A percentile compares a stretch with the other conserved stretches of the same genome.
phyloP scores from a whole-genome alignment of 2,888 invertebrate genomes.

The Trachelus troglodyta region DNA sequence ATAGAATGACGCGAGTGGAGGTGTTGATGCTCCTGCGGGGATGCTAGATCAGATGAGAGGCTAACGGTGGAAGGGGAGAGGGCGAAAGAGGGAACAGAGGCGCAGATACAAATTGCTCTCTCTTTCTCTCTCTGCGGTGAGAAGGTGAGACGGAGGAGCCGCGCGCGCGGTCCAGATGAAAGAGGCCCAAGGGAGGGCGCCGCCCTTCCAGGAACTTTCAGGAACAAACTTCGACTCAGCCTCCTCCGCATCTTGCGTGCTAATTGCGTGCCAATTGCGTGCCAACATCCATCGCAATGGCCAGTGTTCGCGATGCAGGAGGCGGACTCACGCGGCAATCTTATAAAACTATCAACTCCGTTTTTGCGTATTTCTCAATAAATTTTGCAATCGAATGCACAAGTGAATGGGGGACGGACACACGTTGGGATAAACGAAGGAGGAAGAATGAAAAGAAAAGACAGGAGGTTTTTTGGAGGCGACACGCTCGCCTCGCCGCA shows the following conservation, averaged over 20 bases:
- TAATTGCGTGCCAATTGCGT: too few species aligned
- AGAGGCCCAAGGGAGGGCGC: constrained; percentile 61
- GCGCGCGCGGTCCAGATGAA: constrained; percentile 56
- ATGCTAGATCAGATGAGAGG: too few species aligned
- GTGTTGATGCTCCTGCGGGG: too few species aligned
- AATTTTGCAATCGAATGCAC: too few species aligned
- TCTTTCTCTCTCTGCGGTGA: constrained; percentile 22
- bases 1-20: too few species aligned
- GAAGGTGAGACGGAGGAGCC: constrained; percentile 27
- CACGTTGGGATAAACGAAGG: constrained; percentile 34
- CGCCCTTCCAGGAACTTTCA: constrained; percentile 63
- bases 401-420: constrained; percentile 12
- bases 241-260: neutral
- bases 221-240: constrained; percentile 39
- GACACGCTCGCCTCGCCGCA: constrained; percentile 33
- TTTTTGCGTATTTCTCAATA: too few species aligned
- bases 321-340: too few species aligned
- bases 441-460: constrained; percentile 2
- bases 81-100: too few species aligned
- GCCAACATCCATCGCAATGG: too few species aligned
- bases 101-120: neutral
- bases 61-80: neutral
- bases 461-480: constrained; percentile 20
- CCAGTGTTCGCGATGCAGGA: too few species aligned
- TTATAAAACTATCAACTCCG: too few species aligned